Evolutionary conservation across 1,140 invertebrate genomes (phyloP), one percentile per base, ranked within the genome.

Genomic region (Listronotus bonariensis): DNA sequence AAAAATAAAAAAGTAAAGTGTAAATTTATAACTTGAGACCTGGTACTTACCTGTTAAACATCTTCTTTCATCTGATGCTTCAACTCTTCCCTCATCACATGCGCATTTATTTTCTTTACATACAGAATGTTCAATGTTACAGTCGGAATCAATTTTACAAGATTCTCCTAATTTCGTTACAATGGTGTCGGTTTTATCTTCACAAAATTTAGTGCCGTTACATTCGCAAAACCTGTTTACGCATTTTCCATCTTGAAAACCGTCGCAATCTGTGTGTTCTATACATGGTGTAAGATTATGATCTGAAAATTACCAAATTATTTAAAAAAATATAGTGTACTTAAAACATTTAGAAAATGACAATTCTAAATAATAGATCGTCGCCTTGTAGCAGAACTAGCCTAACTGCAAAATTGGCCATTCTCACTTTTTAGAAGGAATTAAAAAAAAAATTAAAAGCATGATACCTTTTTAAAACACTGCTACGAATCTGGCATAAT

Each of bases 21-120:
- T n/a, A n/a, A n/a, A n/a, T n/a, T n/a, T n/a, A n/a, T n/a, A n/a
- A n/a, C n/a, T n/a, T n/a, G n/a, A n/a, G n/a, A n/a, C n/a, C n/a
- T n/a, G n/a, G n/a, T n/a, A 34, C 52, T 54, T 41, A 54, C 52
- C 34, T 18, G 8, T 54, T 20, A 54, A 54, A 41, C 52, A 54
- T 20, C 14, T 54, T 41, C 52, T 40, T 20, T 14, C 12, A 54
- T 54, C 38, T 12, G n/a, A 7, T 10, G 31, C 10, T 10, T 5
- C 52, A 6, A 54, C 52, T 40, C 34, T 40, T 40, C 52, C 52
- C 38, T 54, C 17, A 3, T 40, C 17, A 11, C 52, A 54, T 3
- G 11, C 18, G 15, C 52, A 54, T 34, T 18, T 40, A 5, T 18
- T 15, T 8, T 54, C 38, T 10, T 40, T 36, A 36, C 52, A 54